Conservation (phyloP, 2,113 vertebrate species). For the Hydrolagus affinis region DNA sequence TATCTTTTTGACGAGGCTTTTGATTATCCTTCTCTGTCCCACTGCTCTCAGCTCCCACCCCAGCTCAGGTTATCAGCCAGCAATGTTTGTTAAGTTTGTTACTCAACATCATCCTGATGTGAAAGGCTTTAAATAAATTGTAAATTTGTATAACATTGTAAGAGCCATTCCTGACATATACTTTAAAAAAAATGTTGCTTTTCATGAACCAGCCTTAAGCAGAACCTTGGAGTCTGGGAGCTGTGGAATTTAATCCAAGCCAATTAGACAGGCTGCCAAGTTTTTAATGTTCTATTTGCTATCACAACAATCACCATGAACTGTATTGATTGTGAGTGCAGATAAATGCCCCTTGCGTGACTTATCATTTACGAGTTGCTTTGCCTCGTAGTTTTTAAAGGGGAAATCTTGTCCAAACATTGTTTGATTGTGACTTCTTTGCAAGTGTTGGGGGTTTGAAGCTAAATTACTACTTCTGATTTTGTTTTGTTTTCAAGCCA, state of each 20-base stretch:
- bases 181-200: neutral
- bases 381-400: conserved; percentile 39
- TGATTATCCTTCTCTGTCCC: too few species aligned
- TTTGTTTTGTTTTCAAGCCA: conserved; percentile 29
- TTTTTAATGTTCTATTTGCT: conserved; percentile 52
- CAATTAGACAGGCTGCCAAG: conserved; percentile 51
- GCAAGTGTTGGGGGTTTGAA: conserved; percentile 25
- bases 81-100: too few species aligned
- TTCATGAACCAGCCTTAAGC: conserved; percentile 42
- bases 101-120: too few species aligned
- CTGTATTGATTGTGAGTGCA: conserved; percentile 46
- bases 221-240: conserved; percentile 44
- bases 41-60: too few species aligned
- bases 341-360: conserved; percentile 50
- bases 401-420: conserved; percentile 46
- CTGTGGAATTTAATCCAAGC: conserved; percentile 43
- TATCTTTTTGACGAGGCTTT: too few species aligned
- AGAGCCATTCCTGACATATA: too few species aligned
- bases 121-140: too few species aligned
- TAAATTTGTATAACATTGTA: too few species aligned
- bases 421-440: conserved; percentile 32
- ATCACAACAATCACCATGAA: conserved; percentile 48
- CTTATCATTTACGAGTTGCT: conserved; percentile 45
- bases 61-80: too few species aligned
- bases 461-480: conserved; percentile 30